Evolutionary conservation across 92 coral and sea anemone species (phyloP).

Genomic region (Actinernus sp.): DNA sequence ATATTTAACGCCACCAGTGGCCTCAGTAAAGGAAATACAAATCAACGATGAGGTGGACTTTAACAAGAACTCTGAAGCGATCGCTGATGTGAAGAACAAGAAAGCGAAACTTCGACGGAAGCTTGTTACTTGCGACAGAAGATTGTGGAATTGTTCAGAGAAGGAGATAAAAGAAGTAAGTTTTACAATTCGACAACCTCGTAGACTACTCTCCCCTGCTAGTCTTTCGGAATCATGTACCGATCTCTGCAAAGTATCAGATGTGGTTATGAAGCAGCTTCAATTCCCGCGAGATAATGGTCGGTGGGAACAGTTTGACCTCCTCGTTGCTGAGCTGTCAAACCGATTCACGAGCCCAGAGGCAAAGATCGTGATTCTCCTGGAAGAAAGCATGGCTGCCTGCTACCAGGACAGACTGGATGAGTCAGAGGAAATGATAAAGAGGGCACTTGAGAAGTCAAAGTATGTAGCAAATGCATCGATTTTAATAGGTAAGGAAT

Average conservation of each 20-base stretch:
- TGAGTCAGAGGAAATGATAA: conserved; percentile 29
- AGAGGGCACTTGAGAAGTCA: conserved; percentile 11
- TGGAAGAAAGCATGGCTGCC: conserved; percentile 68
- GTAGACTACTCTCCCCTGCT: no score
- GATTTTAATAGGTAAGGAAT: conserved; percentile 20
- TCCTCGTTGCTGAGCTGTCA: conserved; percentile 16
- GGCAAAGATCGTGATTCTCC: conserved; percentile 41
- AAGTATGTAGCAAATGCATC: conserved; percentile 2
- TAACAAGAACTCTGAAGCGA: no score
- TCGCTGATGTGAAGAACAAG: no score
- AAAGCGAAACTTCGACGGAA: no score
- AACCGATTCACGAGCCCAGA: conserved; percentile 15
- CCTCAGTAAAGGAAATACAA: no score
- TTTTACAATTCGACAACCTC: no score
- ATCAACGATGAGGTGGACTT: no score
- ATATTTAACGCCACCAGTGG: no score
- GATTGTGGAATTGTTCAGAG: no score
- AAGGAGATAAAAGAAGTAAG: no score
- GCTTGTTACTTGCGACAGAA: no score
- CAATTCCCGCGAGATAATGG: conserved; percentile 71
- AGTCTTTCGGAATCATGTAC: conserved; percentile 12
- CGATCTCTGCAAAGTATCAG: conserved; percentile 23
- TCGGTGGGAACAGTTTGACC: conserved; percentile 53
- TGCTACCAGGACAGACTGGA: conserved; percentile 53
- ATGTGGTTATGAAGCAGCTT: conserved; percentile 50